Base-by-base conservation (phyloP, 2,888 invertebrate species). In the Morpho achilles region DNA sequence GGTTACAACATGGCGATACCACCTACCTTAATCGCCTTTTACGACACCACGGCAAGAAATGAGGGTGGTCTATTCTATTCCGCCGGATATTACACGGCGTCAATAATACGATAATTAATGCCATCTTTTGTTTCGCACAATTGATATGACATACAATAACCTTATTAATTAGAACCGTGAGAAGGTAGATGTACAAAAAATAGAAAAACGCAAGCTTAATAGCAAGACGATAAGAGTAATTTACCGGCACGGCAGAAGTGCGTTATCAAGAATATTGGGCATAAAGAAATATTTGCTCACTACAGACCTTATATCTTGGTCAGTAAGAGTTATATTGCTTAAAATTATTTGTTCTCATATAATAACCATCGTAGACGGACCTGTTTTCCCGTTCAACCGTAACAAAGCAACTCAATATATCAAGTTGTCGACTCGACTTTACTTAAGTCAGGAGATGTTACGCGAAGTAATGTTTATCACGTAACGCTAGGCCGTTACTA, bases 361-460 rank as follows among this genome's bases (percentile, higher is more conserved):
- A 23, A 47, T 6, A 23, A 53, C 58, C 55, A 50, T 63, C 65
- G 64, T 69, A 65, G 66, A 68, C 67, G 71, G 71, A 63, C 71
- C 73, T 87, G 87, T 87, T 87, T 86, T 79, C 82, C 72, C 77
- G 74, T 74, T 73, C 79, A 48, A 73, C 77, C 76, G 77, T 79
- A 72, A 81, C 84, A 84, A 82, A 82, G 82, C 80, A 79, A 76
- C 73, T 73, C 79, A 81, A 87, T 88, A 87, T 84, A 88, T 89
- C 86, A 88, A 80, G 79, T 79, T 82, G 87, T 80, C 82, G 79
- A 72, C 74, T 75, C 69, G 74, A 77, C 75, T 77, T 78, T 79
- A 70, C 78, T 69, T 71, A 75, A 77, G 74, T 76, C 75, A 73
- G 76, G 75, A 77, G 76, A 77, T 77, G 77, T 82, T 78, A 78